Conservation (phyloP, 2,113 vertebrate genomes). For the Neolamprologus caudopunctatus region DNA sequence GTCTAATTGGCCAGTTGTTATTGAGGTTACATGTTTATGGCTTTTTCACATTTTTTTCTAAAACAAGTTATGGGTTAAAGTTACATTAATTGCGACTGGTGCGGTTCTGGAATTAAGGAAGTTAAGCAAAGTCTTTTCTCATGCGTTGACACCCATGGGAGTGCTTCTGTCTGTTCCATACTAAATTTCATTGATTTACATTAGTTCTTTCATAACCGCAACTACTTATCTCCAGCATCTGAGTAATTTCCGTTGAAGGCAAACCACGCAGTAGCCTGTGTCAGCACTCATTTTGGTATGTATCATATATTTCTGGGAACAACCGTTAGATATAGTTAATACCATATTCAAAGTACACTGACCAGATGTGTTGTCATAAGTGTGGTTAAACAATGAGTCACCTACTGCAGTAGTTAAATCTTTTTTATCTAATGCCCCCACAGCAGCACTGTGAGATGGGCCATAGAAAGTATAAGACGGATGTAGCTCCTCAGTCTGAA, state of each 20-base stretch:
- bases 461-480: background rate
- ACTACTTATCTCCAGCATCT: background rate
- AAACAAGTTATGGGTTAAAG: background rate
- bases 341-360: background rate
- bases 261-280: background rate
- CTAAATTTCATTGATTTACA: background rate
- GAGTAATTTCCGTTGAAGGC: constrained; percentile 15
- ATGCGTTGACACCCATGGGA: background rate
- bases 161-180: background rate
- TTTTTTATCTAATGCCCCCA: background rate
- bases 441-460: background rate
- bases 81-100: background rate
- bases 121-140: background rate
- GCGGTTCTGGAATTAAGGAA: background rate
- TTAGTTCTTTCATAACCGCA: background rate
- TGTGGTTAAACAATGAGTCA: background rate
- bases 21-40: background rate
- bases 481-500: no score
- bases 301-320: constrained; percentile 33
- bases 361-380: background rate
- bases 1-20: background rate
- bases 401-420: background rate
- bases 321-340: constrained; percentile 1
- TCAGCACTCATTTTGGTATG: constrained; percentile 7
- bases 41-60: background rate